These are phyloP conservation scores for Uropetala carovei DNA, from an alignment of 2,888 invertebrate genomes.

Conservation along the genomic window DNA sequence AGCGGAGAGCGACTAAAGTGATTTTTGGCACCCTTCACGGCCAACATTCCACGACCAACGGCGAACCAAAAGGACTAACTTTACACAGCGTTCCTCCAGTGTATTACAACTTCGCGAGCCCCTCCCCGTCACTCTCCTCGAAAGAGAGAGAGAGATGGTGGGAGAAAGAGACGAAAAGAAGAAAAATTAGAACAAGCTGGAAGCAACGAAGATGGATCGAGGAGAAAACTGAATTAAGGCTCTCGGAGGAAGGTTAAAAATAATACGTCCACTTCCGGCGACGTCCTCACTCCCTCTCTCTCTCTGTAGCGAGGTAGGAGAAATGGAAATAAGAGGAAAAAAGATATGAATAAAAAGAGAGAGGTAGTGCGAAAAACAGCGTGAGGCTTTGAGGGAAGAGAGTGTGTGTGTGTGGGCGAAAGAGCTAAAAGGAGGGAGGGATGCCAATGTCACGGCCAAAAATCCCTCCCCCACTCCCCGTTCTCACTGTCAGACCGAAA, in stretches of 20 bases:
- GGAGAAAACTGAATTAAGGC: background rate
- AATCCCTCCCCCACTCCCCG: background rate
- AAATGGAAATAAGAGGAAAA: background rate
- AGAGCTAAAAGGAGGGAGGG: background rate
- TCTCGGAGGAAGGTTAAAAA: constrained; percentile 21
- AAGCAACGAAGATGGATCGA: no score
- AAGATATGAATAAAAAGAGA: background rate
- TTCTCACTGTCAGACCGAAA: no score
- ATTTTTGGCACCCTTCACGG: background rate
- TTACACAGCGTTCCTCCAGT: background rate
- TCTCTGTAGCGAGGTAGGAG: background rate
- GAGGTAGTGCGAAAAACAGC: no score
- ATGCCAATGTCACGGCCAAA: constrained; percentile 28
- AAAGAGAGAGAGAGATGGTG: background rate
- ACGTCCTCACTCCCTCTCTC: no score
- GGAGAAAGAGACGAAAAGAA: background rate
- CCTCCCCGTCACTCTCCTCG: background rate
- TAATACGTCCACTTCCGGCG: constrained; percentile 35
- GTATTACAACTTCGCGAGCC: background rate
- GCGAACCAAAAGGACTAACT: background rate
- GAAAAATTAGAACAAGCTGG: background rate
- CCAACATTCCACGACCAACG: background rate
- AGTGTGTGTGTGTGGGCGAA: no score
- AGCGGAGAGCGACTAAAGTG: background rate
- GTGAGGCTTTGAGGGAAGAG: no score